Evolutionary conservation across 2,113 vertebrate genomes (phyloP).

Genomic region (Ariopsis seemanni): DNA sequence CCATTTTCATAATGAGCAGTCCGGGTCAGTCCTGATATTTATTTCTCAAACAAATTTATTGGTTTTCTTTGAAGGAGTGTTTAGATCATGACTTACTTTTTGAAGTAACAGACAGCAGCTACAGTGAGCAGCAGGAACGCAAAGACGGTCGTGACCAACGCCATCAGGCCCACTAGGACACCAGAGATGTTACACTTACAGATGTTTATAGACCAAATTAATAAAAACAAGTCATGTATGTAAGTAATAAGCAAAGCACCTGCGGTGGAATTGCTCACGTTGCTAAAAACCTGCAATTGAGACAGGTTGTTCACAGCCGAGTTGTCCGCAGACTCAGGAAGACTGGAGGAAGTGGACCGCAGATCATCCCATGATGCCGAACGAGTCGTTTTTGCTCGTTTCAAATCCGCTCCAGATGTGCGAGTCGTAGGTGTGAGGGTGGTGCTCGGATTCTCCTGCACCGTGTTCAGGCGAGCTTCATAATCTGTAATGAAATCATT

Average conservation of each 20-base stretch:
- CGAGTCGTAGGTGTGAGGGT: neutral
- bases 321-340: neutral
- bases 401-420: neutral
- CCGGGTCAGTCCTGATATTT: too few species aligned
- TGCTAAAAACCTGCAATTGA: slow-evolving; percentile 29
- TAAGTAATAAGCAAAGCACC: slow-evolving; percentile 41
- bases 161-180: slow-evolving; percentile 71
- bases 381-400: neutral
- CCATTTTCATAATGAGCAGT: neutral
- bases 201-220: neutral
- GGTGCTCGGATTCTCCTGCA: neutral
- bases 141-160: slow-evolving; percentile 65
- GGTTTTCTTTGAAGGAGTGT: neutral
- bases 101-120: slow-evolving; percentile 1
- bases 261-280: slow-evolving; percentile 42
- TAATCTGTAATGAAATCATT: slow-evolving; percentile 19
- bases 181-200: neutral
- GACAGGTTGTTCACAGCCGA: neutral
- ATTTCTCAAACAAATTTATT: neutral
- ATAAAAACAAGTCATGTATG: neutral
- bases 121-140: neutral
- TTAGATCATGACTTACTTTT: neutral
- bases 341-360: neutral
- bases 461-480: neutral
- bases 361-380: slow-evolving; percentile 4